Evolutionary conservation across 2,797 vertebrate species (phyloP).

Genomic region (Hemitrygon akajei): DNA sequence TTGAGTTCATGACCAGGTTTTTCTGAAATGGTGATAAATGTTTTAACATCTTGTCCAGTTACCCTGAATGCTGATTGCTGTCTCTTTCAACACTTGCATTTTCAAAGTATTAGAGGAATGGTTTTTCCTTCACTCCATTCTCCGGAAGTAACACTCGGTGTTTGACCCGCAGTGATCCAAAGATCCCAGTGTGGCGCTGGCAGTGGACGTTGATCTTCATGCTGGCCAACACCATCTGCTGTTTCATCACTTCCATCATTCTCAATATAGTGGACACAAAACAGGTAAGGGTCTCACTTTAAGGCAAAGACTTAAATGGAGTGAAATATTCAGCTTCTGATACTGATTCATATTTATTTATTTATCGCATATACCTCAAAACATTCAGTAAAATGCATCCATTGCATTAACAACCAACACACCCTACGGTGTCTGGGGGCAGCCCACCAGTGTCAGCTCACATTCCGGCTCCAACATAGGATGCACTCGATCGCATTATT

Average conservation of each 20-base stretch:
- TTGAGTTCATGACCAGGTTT: neutral
- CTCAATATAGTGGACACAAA: slow-evolving; percentile 66
- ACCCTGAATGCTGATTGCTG: neutral
- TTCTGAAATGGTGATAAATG: neutral
- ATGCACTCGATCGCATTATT: neutral
- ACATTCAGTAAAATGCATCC: too few species aligned
- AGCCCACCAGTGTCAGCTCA: too few species aligned
- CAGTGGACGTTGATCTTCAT: slow-evolving; percentile 76
- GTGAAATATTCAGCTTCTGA: neutral
- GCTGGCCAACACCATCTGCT: slow-evolving; percentile 66
- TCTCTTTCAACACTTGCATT: neutral
- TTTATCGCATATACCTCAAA: too few species aligned
- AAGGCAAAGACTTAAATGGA: neutral
- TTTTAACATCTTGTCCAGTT: neutral
- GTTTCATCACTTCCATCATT: slow-evolving; percentile 58
- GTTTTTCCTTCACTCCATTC: neutral
- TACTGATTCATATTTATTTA: too few species aligned
- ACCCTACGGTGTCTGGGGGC: too few species aligned
- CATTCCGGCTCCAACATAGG: too few species aligned
- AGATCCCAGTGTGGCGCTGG: slow-evolving; percentile 71
- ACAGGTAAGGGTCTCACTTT: slow-evolving; percentile 52
- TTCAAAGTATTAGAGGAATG: neutral
- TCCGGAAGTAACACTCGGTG: neutral
- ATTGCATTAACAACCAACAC: too few species aligned
- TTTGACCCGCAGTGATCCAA: slow-evolving; percentile 56